Conservation (phyloP, 2,113 vertebrate genomes). For the Alectura lathami region DNA sequence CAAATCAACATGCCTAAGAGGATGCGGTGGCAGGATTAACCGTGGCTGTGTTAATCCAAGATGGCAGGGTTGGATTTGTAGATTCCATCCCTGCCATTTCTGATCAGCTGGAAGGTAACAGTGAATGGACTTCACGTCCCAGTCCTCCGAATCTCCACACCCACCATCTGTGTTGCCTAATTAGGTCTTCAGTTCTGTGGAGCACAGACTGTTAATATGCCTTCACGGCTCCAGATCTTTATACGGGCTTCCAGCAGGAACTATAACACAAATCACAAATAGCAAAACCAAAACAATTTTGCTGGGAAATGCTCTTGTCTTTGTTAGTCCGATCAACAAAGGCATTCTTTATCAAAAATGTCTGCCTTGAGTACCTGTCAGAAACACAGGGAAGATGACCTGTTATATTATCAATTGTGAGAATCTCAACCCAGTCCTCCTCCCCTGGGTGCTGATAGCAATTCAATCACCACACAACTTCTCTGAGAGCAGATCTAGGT, state of each 20-base stretch:
- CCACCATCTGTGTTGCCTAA: neutral
- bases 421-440: neutral
- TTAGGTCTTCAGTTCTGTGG: neutral
- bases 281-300: neutral
- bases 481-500: neutral
- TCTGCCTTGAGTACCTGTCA: neutral
- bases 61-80: neutral
- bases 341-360: neutral
- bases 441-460: neutral
- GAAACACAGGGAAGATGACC: neutral
- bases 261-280: neutral
- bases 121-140: neutral
- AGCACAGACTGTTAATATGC: neutral
- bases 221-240: neutral
- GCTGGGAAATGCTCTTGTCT: neutral
- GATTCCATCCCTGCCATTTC: neutral
- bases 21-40: neutral
- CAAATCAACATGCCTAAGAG: accelerated
- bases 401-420: neutral
- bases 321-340: neutral
- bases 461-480: neutral
- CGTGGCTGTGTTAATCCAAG: neutral
- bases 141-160: neutral
- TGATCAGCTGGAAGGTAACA: neutral
- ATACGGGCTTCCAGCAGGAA: neutral